Conservation (phyloP, 2,113 vertebrate genomes). For the Hyla sarda region DNA sequence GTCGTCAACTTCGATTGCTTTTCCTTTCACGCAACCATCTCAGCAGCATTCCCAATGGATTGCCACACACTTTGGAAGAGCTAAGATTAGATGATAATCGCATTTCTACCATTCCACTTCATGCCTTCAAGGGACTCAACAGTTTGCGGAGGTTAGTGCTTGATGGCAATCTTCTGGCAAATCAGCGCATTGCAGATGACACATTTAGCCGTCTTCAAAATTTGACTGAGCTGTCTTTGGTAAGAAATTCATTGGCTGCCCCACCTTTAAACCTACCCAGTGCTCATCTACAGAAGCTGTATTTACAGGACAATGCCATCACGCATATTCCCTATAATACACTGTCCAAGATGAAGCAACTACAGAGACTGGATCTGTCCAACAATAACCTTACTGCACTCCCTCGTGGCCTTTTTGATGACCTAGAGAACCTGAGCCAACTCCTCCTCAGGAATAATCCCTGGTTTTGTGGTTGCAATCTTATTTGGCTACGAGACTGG, state of each 20-base stretch:
- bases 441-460: conserved; percentile 90
- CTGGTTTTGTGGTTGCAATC: conserved; percentile 93
- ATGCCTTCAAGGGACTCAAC: conserved; percentile 87
- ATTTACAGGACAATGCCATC: conserved; percentile 90
- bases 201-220: conserved; percentile 91
- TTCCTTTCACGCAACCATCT: conserved; percentile 94
- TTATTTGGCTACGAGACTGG: conserved; percentile 93
- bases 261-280: conserved; percentile 88
- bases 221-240: conserved; percentile 89
- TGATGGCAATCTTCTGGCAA: conserved; percentile 93
- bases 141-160: conserved; percentile 87
- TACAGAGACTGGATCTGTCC: conserved; percentile 88
- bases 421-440: conserved; percentile 84
- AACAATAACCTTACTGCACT: conserved; percentile 93
- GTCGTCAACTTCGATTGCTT: conserved; percentile 80
- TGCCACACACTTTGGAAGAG: conserved; percentile 90
- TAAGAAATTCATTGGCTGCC: conserved; percentile 88
- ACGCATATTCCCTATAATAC: conserved; percentile 87
- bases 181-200: conserved; percentile 93
- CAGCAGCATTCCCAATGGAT: conserved; percentile 90
- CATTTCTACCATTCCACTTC: conserved; percentile 91
- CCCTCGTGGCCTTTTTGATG: conserved; percentile 88
- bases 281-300: conserved; percentile 82
- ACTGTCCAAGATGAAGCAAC: conserved; percentile 80
- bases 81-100: conserved; percentile 92